A percentile compares a stretch with the other conserved stretches of the same genome.
phyloP scores from a whole-genome alignment of 2,888 invertebrate species.

The Gymnocheta viridis region DNA sequence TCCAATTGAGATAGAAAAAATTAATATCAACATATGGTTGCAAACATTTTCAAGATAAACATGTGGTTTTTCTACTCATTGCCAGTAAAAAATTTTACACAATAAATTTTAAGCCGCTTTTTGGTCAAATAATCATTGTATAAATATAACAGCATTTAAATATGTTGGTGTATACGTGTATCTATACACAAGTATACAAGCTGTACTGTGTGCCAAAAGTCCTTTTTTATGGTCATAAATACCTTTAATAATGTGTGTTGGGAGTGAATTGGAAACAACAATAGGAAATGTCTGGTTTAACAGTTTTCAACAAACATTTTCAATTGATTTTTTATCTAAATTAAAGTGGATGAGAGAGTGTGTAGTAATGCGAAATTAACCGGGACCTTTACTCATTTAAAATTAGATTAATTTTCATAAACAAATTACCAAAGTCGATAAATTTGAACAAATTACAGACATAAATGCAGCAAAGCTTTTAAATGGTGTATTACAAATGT shows the following conservation, averaged over 20 bases:
- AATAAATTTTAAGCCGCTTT: conserved; percentile 64
- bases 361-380: conserved; percentile 39
- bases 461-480: not conserved
- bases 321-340: conserved; percentile 48
- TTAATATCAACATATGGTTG: conserved; percentile 42
- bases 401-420: conserved; percentile 51
- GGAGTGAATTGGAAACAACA: conserved; percentile 19
- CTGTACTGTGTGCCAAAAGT: conserved; percentile 6
- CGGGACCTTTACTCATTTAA: conserved; percentile 31
- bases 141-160: conserved; percentile 44
- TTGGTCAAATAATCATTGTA: conserved; percentile 62
- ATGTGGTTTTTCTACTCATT: conserved; percentile 46
- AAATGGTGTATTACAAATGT: not conserved
- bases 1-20: conserved; percentile 2
- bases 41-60: conserved; percentile 52
- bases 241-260: conserved; percentile 26
- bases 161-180: not conserved
- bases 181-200: not conserved
- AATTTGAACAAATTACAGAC: conserved; percentile 10
- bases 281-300: conserved; percentile 35
- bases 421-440: conserved; percentile 29
- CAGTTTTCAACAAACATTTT: conserved; percentile 32
- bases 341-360: not conserved
- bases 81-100: conserved; percentile 21
- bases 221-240: conserved; percentile 38